Percentiles rank a stretch among this genome's conserved stretches.
phyloP scores from a whole-genome alignment of 2,113 vertebrate species.

The Ictalurus punctatus region DNA sequence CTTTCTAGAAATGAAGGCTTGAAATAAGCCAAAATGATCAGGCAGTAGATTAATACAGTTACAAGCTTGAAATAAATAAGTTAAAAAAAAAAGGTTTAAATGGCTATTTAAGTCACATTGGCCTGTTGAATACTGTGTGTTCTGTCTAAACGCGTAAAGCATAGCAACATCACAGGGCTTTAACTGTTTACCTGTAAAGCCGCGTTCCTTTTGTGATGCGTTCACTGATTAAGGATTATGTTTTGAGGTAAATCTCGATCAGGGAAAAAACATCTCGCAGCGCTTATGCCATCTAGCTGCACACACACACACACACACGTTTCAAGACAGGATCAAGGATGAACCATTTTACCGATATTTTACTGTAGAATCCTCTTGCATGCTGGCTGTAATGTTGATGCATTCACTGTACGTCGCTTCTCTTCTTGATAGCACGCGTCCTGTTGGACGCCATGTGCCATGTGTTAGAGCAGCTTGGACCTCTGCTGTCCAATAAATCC shows the following conservation, averaged over 20 bases:
- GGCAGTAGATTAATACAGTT: too few relatives aligned
- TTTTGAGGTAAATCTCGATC: neutral
- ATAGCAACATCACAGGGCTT: too few relatives aligned
- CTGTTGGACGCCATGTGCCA: neutral
- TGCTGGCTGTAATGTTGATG: neutral
- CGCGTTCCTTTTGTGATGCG: neutral
- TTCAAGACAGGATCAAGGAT: neutral
- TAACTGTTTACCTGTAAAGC: neutral
- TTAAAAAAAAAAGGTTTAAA: too few relatives aligned
- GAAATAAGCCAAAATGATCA: too few relatives aligned
- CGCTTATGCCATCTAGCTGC: neutral
- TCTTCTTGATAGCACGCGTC: neutral
- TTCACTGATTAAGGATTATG: neutral
- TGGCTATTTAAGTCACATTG: too few relatives aligned
- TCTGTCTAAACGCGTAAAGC: too few relatives aligned
- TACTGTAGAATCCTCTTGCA: neutral
- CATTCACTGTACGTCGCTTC: neutral
- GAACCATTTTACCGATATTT: neutral
- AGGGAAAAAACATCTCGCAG: neutral
- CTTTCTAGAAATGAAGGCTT: too few relatives aligned
- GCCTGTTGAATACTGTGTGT: too few relatives aligned
- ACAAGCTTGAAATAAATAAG: too few relatives aligned
- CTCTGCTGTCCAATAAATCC: conserved; percentile 26
- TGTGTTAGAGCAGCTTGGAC: conserved; percentile 13
- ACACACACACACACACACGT: too few relatives aligned